Conservation (phyloP, 2,888 invertebrate genomes). For the Ochlodes sylvanus region DNA sequence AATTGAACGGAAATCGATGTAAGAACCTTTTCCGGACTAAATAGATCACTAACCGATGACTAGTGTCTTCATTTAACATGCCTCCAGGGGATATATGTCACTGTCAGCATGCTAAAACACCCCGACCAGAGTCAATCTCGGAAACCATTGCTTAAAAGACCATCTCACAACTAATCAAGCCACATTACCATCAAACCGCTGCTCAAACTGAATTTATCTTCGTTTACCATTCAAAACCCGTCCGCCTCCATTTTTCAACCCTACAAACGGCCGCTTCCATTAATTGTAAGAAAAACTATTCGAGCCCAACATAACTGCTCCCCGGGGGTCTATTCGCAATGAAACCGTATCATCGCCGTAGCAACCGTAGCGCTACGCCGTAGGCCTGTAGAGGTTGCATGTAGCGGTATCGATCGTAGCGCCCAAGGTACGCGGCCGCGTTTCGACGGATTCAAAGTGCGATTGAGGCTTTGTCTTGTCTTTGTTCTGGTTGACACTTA, state of each 20-base stretch:
- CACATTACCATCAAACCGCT: no score
- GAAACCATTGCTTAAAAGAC: no score
- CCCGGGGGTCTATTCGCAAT: conserved; percentile 14
- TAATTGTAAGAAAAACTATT: conserved; percentile 35
- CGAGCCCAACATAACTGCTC: conserved; percentile 13
- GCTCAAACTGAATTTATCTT: not conserved
- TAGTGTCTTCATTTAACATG: no score
- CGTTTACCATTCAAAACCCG: conserved; percentile 10
- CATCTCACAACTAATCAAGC: no score
- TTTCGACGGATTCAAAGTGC: conserved; percentile 24
- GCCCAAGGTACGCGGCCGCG: conserved; percentile 19
- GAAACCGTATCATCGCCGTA: conserved; percentile 44
- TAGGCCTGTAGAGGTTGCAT: conserved; percentile 39
- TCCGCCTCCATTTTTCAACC: conserved; percentile 12
- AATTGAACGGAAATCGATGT: no score
- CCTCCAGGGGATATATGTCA: no score
- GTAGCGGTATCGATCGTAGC: conserved; percentile 50
- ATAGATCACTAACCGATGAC: no score
- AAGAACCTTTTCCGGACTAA: no score
- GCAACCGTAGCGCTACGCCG: conserved; percentile 42
- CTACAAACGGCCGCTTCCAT: conserved; percentile 14
- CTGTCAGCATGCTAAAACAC: no score
- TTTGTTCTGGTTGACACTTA: conserved; percentile 19
- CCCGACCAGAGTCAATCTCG: no score
- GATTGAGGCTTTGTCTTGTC: conserved; percentile 28